Evolutionary conservation across 2,797 vertebrate genomes (phyloP), one percentile per base, ranked within the genome.

Genomic region (Anisognathus igniventris): DNA sequence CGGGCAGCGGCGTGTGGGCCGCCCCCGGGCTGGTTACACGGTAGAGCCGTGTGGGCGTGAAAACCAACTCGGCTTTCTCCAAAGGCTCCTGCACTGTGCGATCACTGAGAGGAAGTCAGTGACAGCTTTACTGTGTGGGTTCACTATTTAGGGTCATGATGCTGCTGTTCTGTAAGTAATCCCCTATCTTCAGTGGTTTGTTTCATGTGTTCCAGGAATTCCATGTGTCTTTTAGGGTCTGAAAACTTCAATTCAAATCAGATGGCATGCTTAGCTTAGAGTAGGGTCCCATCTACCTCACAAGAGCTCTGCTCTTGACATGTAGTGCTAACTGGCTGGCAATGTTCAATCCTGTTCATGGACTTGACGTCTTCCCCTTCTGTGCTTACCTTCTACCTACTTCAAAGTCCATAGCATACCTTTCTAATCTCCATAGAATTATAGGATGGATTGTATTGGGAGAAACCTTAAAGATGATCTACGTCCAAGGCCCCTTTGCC

Each of bases 251-350:
- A 12, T 73, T 73, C 37, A 70, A 72, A 37, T 40, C 42, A 58
- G 67, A 51, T 11, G 30, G 11, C 22, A 31, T 2, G 2, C 7
- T 57, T 62, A 28, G 22, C 11, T 75, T 28, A 19, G 22, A 10
- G 28, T 21, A 51, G 5, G 7, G 21, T 39, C 33, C 27, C 22
- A 1, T 3, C 14, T 48, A 21, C 12, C 27, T 66, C 4, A 0
- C 24, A 20, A 56, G 48, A 71, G 12, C 28, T 0, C 0, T 30
- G 20, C 14, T 68, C 13, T 31, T 65, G 23, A 13, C 0, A 0
- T 4, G 6, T 24, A 8, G 8, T 57, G 15, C 31, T 33, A 20
- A 30, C 7, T 14, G 39, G 3, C 35, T 53, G 21, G 31, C 11
- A 7, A 9, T 6, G 22, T 68, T 68, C 39, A 22, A 1, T 70